Conservation (phyloP, 2,888 invertebrate species). For the Mythimna impura region DNA sequence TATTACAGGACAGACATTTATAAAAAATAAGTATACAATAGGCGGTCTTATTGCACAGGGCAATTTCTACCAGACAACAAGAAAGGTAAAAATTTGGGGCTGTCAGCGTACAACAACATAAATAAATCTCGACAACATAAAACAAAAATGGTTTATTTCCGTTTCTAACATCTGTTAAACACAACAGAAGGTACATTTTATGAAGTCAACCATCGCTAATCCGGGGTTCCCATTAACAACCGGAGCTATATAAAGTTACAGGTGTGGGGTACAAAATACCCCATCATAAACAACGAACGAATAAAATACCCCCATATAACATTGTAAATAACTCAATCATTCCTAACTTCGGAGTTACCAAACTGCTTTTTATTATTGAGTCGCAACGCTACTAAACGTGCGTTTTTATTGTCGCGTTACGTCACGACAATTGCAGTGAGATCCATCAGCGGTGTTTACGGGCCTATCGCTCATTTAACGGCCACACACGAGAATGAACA, state of each 20-base stretch:
- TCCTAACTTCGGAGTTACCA: constrained; percentile 41
- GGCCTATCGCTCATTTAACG: constrained; percentile 74
- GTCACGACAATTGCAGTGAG: constrained; percentile 48
- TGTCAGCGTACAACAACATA: too few relatives aligned
- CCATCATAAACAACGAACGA: constrained; percentile 37
- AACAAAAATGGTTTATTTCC: not conserved
- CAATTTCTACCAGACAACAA: too few relatives aligned
- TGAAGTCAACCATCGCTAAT: constrained; percentile 12
- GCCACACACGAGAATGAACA: constrained; percentile 70
- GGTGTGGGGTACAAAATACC: constrained; percentile 23
- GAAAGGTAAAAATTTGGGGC: too few relatives aligned
- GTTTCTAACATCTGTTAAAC: not conserved
- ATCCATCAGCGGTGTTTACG: constrained; percentile 63
- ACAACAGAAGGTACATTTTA: not conserved
- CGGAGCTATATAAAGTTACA: constrained; percentile 22
- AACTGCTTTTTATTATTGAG: constrained; percentile 62
- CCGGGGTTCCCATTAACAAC: not conserved
- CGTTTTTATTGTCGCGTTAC: constrained; percentile 60
- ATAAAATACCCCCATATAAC: constrained; percentile 29
- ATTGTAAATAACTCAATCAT: constrained; percentile 56
- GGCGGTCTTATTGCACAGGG: too few relatives aligned
- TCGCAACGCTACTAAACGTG: constrained; percentile 34
- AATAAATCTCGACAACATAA: not conserved
- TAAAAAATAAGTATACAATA: too few relatives aligned
- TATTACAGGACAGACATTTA: too few relatives aligned